These are phyloP conservation scores for Drosophila neonasuta DNA, from an alignment of 2,888 invertebrate genomes.

Conservation along the genomic window DNA sequence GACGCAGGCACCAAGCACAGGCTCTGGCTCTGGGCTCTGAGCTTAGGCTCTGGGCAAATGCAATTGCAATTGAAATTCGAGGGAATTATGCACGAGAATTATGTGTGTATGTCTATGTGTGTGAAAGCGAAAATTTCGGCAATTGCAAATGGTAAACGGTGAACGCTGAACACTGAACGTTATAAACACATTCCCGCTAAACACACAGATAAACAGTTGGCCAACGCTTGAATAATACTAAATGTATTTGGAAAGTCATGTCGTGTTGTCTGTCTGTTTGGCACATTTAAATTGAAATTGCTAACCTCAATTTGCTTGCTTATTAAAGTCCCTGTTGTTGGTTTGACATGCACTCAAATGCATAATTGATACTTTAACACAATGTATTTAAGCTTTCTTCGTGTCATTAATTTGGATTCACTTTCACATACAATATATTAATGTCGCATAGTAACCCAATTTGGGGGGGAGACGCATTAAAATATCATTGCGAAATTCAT, in stretches of 20 bases:
- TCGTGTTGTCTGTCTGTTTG: constrained; percentile 2
- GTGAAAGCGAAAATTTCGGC: constrained; percentile 71
- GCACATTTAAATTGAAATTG: constrained; percentile 48
- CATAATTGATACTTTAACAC: constrained; percentile 3
- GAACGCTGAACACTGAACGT: constrained; percentile 21
- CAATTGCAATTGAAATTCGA: constrained; percentile 55
- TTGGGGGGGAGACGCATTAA: constrained; percentile 47
- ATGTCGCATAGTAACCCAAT: constrained; percentile 53
- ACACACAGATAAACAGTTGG: constrained; percentile 35
- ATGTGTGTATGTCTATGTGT: constrained; percentile 59
- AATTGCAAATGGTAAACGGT: constrained; percentile 56
- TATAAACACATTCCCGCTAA: constrained; percentile 22
- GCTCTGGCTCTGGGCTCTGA: constrained; percentile 15
- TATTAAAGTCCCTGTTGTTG: not conserved
- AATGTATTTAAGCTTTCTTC: not conserved
- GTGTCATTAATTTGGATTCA: constrained; percentile 13
- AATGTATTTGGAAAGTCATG: constrained; percentile 46
- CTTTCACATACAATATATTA: constrained; percentile 16
- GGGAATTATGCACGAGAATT: constrained; percentile 67
- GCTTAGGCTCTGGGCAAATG: constrained; percentile 38
- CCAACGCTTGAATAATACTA: constrained; percentile 8
- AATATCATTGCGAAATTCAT: constrained; percentile 38
- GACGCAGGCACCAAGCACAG: constrained; percentile 24
- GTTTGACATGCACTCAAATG: not conserved
- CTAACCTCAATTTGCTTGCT: constrained; percentile 7